Evolutionary conservation across 2,797 vertebrate species (phyloP).

Genomic region (Botia kubotai): DNA sequence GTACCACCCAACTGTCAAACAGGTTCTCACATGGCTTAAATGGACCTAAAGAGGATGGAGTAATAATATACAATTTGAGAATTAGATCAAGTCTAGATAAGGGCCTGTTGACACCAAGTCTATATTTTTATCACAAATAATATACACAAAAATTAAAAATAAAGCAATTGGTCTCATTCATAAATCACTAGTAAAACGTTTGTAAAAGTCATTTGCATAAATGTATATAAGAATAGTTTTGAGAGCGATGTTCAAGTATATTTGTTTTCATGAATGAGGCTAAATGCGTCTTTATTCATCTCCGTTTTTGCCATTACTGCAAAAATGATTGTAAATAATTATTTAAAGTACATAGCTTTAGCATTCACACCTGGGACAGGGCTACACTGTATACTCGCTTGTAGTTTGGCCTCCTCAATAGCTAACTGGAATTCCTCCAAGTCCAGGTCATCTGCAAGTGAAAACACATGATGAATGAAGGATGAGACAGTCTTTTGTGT

Average conservation of each 20-base stretch:
- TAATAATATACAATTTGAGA: background rate
- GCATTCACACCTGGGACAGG: conserved; percentile 83
- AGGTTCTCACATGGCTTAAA: conserved; percentile 94
- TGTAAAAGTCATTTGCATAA: too few species aligned
- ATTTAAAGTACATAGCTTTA: background rate
- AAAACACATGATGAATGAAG: conserved; percentile 16
- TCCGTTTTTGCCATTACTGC: background rate
- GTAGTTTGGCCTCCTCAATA: conserved; percentile 87
- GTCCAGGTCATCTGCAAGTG: conserved; percentile 87
- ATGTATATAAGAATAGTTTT: too few species aligned
- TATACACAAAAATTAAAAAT: too few species aligned
- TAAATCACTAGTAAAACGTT: too few species aligned
- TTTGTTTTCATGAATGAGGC: too few species aligned
- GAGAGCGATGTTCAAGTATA: too few species aligned
- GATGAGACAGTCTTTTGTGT: too few species aligned
- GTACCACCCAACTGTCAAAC: conserved; percentile 93
- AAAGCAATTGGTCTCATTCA: too few species aligned
- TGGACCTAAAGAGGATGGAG: conserved; percentile 79
- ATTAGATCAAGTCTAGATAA: background rate
- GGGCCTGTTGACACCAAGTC: too few species aligned
- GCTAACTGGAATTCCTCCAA: conserved; percentile 89
- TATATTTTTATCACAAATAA: too few species aligned
- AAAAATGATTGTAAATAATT: background rate
- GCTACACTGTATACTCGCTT: conserved; percentile 88
- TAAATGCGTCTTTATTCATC: background rate